Evolutionary conservation across 2,888 invertebrate genomes (phyloP).

Genomic region (Drosophila nigritarsus): DNA sequence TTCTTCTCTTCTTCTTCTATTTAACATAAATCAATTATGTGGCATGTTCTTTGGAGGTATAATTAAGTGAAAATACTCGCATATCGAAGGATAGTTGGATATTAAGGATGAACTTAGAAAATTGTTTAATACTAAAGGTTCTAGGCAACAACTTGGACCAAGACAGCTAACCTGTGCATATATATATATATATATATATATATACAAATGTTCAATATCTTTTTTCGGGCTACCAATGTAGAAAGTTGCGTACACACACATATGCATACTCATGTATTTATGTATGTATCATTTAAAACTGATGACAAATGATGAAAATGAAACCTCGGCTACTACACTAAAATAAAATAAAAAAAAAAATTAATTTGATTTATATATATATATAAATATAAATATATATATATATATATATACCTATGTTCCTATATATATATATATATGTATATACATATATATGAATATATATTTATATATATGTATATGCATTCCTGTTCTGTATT

Average conservation of each 20-base stretch:
- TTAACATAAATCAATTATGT: conserved; percentile 1
- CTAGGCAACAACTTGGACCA: conserved; percentile 34
- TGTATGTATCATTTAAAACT: background rate
- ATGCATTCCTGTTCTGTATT: conserved; percentile 45
- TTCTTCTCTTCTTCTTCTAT: background rate
- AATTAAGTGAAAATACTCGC: background rate
- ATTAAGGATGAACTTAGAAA: conserved; percentile 39
- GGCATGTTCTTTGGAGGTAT: background rate
- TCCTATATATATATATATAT: conserved; percentile 4
- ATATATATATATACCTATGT: background rate
- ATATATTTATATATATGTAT: conserved; percentile 37
- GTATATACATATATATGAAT: conserved; percentile 8
- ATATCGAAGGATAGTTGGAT: background rate
- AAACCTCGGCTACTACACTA: conserved; percentile 35
- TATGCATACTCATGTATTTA: background rate
- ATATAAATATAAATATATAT: conserved; percentile 16
- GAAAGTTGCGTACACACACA: conserved; percentile 11
- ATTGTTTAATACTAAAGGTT: conserved; percentile 39
- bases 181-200: no score
- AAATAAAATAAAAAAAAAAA: conserved; percentile 5
- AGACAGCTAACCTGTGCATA: conserved; percentile 18
- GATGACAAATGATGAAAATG: conserved; percentile 23
- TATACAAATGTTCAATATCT: no score
- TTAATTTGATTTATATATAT: conserved; percentile 54
- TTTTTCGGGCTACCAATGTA: conserved; percentile 29